A percentile compares a stretch with the other conserved stretches of the same genome.
Evolutionary conservation across 2,113 vertebrate genomes (phyloP).

Genomic region (Myiozetetes cayanensis): DNA sequence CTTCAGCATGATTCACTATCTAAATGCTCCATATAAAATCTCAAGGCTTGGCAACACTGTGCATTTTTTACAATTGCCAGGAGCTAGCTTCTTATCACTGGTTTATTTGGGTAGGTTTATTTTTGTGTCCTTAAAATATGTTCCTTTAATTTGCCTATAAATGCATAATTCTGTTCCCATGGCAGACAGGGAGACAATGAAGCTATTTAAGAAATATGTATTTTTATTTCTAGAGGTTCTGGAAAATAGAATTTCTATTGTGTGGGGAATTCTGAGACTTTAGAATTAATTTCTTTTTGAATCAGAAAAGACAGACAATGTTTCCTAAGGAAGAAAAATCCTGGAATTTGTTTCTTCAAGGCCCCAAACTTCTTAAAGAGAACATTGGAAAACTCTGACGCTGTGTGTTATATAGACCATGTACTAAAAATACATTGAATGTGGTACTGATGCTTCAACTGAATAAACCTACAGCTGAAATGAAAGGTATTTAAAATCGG

Average conservation of each 20-base stretch:
- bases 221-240: background rate
- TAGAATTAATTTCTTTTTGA: background rate
- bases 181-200: background rate
- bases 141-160: slow-evolving; percentile 25
- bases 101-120: slow-evolving; percentile 45
- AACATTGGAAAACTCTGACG: background rate
- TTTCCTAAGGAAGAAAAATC: background rate
- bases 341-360: background rate
- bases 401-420: background rate
- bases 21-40: slow-evolving; percentile 37
- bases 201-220: background rate
- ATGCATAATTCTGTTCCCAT: background rate
- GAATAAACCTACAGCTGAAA: background rate
- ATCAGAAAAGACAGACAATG: background rate
- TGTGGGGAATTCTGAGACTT: background rate
- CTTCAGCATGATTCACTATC: slow-evolving; percentile 22
- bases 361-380: background rate
- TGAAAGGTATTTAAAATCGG: background rate
- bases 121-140: slow-evolving; percentile 17
- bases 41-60: background rate
- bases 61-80: slow-evolving; percentile 18
- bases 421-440: background rate
- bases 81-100: background rate
- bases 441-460: background rate
- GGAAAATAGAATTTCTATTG: background rate